These are phyloP conservation scores for Melipona quadrifasciata DNA, from an alignment of 1,140 invertebrate species.

Conservation along the genomic window DNA sequence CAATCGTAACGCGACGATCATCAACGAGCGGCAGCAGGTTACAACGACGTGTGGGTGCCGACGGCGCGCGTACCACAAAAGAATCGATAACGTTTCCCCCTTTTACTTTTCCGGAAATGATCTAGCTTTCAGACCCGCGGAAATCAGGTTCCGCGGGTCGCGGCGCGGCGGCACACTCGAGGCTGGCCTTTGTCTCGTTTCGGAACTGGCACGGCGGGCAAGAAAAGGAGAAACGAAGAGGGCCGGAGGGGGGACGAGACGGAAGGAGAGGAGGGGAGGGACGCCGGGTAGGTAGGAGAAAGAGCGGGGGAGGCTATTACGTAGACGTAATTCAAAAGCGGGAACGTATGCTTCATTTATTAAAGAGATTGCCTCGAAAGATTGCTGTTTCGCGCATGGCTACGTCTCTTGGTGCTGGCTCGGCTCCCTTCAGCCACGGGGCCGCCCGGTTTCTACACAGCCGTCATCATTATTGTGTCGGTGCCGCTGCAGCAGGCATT, in stretches of 20 bases:
- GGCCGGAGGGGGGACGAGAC: not conserved
- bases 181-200: constrained; percentile 58
- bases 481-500: constrained; percentile 77
- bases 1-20: too few relatives aligned
- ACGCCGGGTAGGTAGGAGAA: not conserved
- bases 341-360: constrained; percentile 78
- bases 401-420: constrained; percentile 67
- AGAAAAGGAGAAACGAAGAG: constrained; percentile 51
- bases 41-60: too few relatives aligned
- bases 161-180: constrained; percentile 25
- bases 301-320: constrained; percentile 69
- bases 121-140: constrained; percentile 30
- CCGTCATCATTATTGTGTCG: constrained; percentile 76
- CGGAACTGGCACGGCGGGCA: constrained; percentile 57
- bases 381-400: constrained; percentile 78
- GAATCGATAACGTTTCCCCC: not conserved
- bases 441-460: constrained; percentile 63
- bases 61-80: not conserved
- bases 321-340: constrained; percentile 76
- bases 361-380: constrained; percentile 78
- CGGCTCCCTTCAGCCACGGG: constrained; percentile 63
- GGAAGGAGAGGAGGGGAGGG: not conserved
- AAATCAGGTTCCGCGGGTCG: constrained; percentile 55
- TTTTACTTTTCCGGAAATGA: constrained; percentile 2
- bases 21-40: too few relatives aligned